These are phyloP conservation scores for Aeoliscus strigatus DNA, from an alignment of 2,797 vertebrate species.

Conservation along the genomic window DNA sequence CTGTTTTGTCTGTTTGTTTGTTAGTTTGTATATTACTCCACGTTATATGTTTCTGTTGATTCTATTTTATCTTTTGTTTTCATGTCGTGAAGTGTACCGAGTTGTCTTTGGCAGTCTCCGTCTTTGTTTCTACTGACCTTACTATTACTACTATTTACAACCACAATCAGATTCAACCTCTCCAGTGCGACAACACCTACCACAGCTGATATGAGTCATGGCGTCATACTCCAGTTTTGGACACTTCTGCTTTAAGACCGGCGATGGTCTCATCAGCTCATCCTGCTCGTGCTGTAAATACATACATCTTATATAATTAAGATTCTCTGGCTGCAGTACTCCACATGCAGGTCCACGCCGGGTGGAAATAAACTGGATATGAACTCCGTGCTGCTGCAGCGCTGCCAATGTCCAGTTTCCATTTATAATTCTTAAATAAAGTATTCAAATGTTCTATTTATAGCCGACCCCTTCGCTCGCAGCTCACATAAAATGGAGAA, in stretches of 20 bases:
- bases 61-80: too few species aligned
- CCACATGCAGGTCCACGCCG: conserved; percentile 2
- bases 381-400: conserved; percentile 30
- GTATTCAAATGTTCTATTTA: conserved; percentile 48
- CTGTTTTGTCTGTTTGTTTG: too few species aligned
- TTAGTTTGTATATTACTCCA: too few species aligned
- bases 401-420: conserved; percentile 37
- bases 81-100: too few species aligned
- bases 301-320: conserved; percentile 1
- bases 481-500: conserved; percentile 34
- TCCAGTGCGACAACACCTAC: not conserved
- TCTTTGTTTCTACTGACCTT: too few species aligned
- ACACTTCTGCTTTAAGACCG: conserved; percentile 2
- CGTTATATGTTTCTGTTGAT: too few species aligned
- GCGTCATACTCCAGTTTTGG: not conserved
- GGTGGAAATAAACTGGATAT: conserved; percentile 22
- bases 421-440: conserved; percentile 50
- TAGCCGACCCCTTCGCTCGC: conserved; percentile 21
- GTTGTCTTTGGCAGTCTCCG: too few species aligned
- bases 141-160: not conserved
- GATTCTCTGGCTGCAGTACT: conserved; percentile 7
- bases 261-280: not conserved
- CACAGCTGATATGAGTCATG: not conserved
- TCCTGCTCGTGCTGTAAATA: not conserved
- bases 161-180: too few species aligned